phyloP scores from a whole-genome alignment of 2,797 vertebrate genomes.

The Acanthiza pusilla region DNA sequence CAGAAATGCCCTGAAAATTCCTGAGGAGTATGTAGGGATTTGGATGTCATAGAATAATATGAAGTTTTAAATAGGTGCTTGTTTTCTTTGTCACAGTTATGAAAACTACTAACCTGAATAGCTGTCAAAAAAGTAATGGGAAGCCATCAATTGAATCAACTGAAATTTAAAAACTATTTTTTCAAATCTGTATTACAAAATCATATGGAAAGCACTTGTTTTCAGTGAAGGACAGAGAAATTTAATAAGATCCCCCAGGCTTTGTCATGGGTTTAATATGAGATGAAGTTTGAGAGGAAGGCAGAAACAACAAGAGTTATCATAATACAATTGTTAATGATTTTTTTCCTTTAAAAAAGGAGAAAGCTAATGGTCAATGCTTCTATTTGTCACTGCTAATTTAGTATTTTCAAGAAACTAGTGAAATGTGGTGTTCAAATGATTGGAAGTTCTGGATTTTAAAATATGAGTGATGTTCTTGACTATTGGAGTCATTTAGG shows the following conservation, averaged over 20 bases:
- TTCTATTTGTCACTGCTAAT: not conserved
- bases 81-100: not conserved
- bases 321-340: accelerated
- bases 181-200: not conserved
- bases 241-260: not conserved
- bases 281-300: not conserved
- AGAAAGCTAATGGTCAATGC: accelerated
- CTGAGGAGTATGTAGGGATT: not conserved
- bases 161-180: not conserved
- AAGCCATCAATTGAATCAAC: not conserved
- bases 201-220: not conserved
- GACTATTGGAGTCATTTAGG: not conserved
- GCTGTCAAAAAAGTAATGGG: not conserved
- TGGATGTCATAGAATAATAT: not conserved
- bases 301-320: not conserved
- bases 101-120: not conserved
- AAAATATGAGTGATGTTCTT: not conserved
- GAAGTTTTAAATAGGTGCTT: not conserved
- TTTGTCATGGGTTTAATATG: not conserved
- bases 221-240: not conserved
- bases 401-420: not conserved
- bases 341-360: not conserved
- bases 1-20: not conserved
- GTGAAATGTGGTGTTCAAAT: not conserved
- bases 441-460: not conserved